Base-by-base conservation (phyloP, 2,888 invertebrate species). In the Sarcophaga caerulescens region DNA sequence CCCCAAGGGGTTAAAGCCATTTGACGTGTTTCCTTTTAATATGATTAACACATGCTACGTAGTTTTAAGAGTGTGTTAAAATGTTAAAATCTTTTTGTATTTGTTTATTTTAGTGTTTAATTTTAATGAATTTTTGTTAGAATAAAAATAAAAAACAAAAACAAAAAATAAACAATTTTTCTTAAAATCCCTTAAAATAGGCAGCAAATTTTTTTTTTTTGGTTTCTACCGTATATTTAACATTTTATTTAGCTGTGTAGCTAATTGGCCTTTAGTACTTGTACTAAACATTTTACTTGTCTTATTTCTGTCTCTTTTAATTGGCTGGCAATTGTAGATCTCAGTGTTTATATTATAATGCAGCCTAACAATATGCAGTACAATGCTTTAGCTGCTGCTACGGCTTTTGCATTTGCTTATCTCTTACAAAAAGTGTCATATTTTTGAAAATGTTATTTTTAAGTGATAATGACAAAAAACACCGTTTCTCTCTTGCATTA, bases 61-160 rank as follows among this genome's bases (percentile, higher is more conserved):
- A 14, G 52, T 52, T 52, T 59, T 71, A 17, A 45, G 35, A 25
- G 8, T 66, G 21, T 62, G 65, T 65, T 69, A n/a, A 62, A 45
- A 57, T 23, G 45, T 68, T 69, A 17, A 62, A 45, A 57, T 44
- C 25, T 68, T 73, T 91, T 52, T 91, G 90, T 91, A 90, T 89
- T 90, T 91, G 90, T 88, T 88, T 89, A 85, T 88, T 90, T 90
- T 89, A 90, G 91, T 91, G 91, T 91, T 91, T 90, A 91, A 91
- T 91, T 91, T 91, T 91, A 91, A 91, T 91, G 91, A 91, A 91
- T 90, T 90, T 91, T 45, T 23, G 52, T 52, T 21, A 35, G 35
- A 19, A 52, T 75, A 63, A 62, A 85, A 52, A 60, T 19, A n/a
- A 47, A 74, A 35, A 21, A 63, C n/a, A 57, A 57, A 60, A 23